These are phyloP conservation scores for Polia nebulosa DNA, from an alignment of 2,888 invertebrate species.

Conservation along the genomic window DNA sequence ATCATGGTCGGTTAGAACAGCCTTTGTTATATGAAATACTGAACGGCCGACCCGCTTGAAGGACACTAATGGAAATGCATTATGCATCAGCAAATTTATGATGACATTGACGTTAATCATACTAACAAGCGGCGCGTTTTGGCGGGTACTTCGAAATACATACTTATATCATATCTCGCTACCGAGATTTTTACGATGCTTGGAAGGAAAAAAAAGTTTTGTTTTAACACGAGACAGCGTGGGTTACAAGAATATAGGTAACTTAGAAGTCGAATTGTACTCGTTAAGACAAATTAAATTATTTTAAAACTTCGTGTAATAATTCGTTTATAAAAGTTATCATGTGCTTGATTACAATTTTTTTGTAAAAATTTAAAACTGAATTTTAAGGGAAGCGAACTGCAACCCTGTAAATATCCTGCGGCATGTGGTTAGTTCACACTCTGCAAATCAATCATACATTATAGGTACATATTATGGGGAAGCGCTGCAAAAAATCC, in stretches of 20 bases:
- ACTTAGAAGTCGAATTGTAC: not conserved
- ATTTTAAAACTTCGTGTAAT: no score
- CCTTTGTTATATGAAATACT: constrained; percentile 16
- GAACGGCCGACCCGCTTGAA: constrained; percentile 13
- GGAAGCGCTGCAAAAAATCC: not conserved
- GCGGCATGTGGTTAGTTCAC: not conserved
- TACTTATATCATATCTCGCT: constrained; percentile 2
- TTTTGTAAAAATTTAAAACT: no score
- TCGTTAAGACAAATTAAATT: not conserved
- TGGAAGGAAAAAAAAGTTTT: not conserved
- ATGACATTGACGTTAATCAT: constrained; percentile 27
- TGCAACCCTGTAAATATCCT: not conserved
- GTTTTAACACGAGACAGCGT: not conserved
- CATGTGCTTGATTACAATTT: no score
- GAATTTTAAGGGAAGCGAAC: not conserved
- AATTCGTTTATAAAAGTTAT: no score
- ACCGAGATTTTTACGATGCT: not conserved
- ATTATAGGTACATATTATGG: not conserved
- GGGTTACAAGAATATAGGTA: not conserved
- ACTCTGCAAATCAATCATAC: constrained; percentile 5
- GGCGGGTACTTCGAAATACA: not conserved
- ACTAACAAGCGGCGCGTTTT: constrained; percentile 16
- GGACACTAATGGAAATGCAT: constrained; percentile 32
- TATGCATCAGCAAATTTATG: constrained; percentile 30
- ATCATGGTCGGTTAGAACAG: not conserved